Base-by-base conservation (phyloP, 2,113 vertebrate genomes). In the Caretta caretta region DNA sequence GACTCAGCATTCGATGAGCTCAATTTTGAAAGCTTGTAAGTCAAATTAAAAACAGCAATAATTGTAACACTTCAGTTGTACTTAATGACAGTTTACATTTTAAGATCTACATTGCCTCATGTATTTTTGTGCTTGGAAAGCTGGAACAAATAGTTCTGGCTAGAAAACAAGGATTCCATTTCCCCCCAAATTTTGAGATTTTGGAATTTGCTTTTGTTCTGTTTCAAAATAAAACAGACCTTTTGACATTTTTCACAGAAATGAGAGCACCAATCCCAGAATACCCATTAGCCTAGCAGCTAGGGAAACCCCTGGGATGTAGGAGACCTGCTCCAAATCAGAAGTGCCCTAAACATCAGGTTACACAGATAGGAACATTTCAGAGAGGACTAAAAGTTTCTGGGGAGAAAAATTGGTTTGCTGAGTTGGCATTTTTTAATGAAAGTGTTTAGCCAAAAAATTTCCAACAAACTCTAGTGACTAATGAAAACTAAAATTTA, bases 11-110 rank as follows among this genome's bases (percentile, higher is more conserved):
- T 96, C 75, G 97, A 88, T 9, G 97, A 97, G 83, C 83, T 98
- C 27, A 98, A 94, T 92, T 98, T 98, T 90, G 94, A 82, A 97
- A 97, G 94, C 98, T 98, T 95, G 80, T 3, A 75, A 93, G 83
- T 29, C 84, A 94, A 81, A 97, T 94, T n/a, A 90, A 96, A 90
- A 83, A 24, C 25, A 31, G 56, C 35, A 93, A 62, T 85, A 84
- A 80, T 22, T 90, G 81, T 27, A 96, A 89, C 69, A 93, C n/a
- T 51, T 13, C 86, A 96, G 94, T 42, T 88, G 14, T 84, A 91
- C 3, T 65, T 93, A 91, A 93, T 93, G 35, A 25, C 25, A 9
- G 59, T 80, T 76, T 51, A 90, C 31, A 38, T 31, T 90, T 84
- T 91, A 80, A 8, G 0, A 62, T 86, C 85, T 11, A 38, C 29